These are phyloP conservation scores for Propsilocerus akamusi DNA, from an alignment of 1,140 invertebrate genomes.

Conservation along the genomic window DNA sequence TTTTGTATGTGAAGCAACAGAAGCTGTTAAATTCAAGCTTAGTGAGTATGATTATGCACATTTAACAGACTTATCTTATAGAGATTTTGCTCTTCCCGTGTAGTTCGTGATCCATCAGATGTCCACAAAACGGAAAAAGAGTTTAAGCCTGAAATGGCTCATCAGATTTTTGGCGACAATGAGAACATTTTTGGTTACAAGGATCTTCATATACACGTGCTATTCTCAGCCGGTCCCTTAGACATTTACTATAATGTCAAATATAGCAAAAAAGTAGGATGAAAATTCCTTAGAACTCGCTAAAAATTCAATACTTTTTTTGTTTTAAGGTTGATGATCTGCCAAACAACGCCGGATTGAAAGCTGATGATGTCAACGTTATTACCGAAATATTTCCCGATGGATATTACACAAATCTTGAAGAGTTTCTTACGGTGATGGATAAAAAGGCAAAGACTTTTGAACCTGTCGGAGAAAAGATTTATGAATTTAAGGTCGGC, in stretches of 20 bases:
- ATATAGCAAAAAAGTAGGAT: constrained; percentile 40
- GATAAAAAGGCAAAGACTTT: constrained; percentile 21
- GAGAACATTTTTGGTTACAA: constrained; percentile 90
- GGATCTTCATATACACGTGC: constrained; percentile 58
- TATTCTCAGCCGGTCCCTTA: constrained; percentile 64
- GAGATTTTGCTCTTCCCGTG: constrained; percentile 9
- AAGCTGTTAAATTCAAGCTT: constrained; percentile 58
- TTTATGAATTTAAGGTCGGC: constrained; percentile 21
- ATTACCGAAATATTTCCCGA: constrained; percentile 37
- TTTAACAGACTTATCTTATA: neutral
- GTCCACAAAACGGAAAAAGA: constrained; percentile 38
- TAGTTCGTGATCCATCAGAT: constrained; percentile 47
- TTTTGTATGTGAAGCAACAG: constrained; percentile 47
- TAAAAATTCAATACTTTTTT: too few species aligned
- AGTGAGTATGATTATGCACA: constrained; percentile 29
- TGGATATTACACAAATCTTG: constrained; percentile 20
- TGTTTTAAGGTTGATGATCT: constrained; percentile 21
- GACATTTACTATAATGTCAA: constrained; percentile 48
- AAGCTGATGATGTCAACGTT: constrained; percentile 67
- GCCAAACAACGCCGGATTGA: constrained; percentile 28
- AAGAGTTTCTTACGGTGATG: constrained; percentile 21
- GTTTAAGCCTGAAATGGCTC: constrained; percentile 78
- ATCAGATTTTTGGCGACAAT: constrained; percentile 85
- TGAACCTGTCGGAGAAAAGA: constrained; percentile 24
- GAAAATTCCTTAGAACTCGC: too few species aligned